Conservation (phyloP, 1,140 invertebrate species). For the Lysiphlebus fabarum region DNA sequence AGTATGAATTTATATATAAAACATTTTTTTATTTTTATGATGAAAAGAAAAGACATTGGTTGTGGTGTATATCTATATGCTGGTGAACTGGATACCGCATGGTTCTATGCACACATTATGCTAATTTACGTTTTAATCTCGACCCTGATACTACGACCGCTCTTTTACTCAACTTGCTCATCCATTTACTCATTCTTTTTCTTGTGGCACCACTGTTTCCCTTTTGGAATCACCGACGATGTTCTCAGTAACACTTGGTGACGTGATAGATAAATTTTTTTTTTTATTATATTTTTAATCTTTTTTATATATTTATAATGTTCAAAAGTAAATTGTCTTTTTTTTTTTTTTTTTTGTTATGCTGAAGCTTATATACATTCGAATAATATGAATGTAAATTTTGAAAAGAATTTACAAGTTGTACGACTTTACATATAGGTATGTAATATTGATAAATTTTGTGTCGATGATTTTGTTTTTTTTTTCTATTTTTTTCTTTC, state of each 20-base stretch:
- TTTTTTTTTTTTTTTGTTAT: neutral
- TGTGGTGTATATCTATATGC: neutral
- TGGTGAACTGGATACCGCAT: conserved; percentile 7
- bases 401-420: too few species aligned
- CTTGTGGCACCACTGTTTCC: too few species aligned
- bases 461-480: conserved; percentile 6
- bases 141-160: conserved; percentile 26
- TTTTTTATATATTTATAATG: neutral
- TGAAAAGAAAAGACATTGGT: conserved; percentile 6
- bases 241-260: conserved; percentile 13
- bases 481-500: too few species aligned
- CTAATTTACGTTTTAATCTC: conserved; percentile 48
- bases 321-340: conserved; percentile 14
- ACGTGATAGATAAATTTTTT: conserved; percentile 16
- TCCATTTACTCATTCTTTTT: neutral
- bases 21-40: conserved; percentile 6
- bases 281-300: conserved; percentile 8
- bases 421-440: too few species aligned
- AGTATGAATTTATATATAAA: neutral
- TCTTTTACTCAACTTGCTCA: conserved; percentile 27
- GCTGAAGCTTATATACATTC: too few species aligned
- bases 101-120: conserved; percentile 40
- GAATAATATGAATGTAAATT: too few species aligned
- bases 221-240: neutral
- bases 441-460: conserved; percentile 1